Conservation (phyloP, 2,797 vertebrate species). For the Sarcoramphus papa region DNA sequence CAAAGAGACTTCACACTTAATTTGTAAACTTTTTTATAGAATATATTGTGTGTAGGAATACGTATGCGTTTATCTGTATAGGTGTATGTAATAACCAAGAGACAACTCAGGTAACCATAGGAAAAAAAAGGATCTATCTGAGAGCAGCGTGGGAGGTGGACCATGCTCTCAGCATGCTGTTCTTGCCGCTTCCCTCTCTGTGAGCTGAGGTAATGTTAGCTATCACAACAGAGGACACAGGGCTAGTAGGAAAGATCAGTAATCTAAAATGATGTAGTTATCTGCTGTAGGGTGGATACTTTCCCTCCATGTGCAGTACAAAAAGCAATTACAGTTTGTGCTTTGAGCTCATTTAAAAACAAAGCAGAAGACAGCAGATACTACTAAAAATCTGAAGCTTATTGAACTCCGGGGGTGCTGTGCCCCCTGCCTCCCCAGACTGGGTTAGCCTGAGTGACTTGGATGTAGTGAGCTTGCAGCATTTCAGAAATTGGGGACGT, state of each 20-base stretch:
- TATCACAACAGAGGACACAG: not conserved
- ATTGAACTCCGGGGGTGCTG: not conserved
- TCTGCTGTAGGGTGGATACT: not conserved
- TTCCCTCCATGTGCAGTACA: not conserved
- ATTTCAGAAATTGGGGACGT: not conserved
- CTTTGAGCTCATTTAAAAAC: conserved; percentile 11
- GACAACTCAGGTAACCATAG: not conserved
- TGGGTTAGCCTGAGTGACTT: not conserved
- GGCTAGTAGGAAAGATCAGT: not conserved
- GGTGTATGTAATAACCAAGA: not conserved
- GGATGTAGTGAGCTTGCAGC: not conserved
- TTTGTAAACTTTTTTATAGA: not conserved
- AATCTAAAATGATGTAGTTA: not conserved
- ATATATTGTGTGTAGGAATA: not conserved
- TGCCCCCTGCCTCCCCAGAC: not conserved
- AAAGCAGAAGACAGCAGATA: not conserved
- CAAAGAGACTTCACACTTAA: not conserved
- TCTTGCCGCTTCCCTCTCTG: not conserved
- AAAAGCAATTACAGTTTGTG: not conserved
- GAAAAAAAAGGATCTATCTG: not conserved
- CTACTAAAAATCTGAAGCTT: not conserved
- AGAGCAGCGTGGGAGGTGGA: not conserved
- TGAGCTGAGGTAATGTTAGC: not conserved
- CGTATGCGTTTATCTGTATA: not conserved
- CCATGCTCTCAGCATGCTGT: not conserved